These are phyloP conservation scores for Aleiodes alternator DNA, from an alignment of 2,888 invertebrate genomes.

Conservation along the genomic window DNA sequence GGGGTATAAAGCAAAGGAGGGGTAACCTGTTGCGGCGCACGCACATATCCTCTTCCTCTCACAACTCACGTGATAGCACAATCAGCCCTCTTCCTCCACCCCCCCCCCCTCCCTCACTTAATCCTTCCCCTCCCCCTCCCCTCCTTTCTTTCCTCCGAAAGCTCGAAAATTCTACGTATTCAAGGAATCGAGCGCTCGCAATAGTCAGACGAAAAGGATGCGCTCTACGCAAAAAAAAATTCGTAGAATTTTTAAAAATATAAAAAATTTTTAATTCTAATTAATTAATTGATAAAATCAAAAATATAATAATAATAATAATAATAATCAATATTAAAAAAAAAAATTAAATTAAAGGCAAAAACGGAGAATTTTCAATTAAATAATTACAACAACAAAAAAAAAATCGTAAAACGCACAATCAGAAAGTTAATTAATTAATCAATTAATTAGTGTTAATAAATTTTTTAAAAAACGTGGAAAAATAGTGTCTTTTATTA, in stretches of 20 bases:
- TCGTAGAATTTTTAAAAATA: background rate
- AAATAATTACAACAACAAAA: no score
- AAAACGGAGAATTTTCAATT: background rate
- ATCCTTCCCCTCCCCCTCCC: conserved; percentile 38
- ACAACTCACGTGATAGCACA: conserved; percentile 8
- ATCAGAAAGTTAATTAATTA: background rate
- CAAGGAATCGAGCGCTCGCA: conserved; percentile 52
- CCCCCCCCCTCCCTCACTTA: no score
- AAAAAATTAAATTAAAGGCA: background rate
- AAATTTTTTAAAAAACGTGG: no score
- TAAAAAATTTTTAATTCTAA: background rate
- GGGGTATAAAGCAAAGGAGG: conserved; percentile 38
- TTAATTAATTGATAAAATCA: background rate
- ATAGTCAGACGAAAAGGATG: conserved; percentile 5
- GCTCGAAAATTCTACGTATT: conserved; percentile 59
- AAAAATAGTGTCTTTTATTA: no score
- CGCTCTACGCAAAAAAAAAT: background rate
- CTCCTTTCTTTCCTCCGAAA: conserved; percentile 54
- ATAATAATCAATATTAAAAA: no score
- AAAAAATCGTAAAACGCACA: background rate
- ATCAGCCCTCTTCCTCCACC: background rate
- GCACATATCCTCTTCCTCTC: conserved; percentile 57
- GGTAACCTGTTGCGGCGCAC: conserved; percentile 73
- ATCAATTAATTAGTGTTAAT: no score
- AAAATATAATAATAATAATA: no score